Evolutionary conservation across 2,888 invertebrate species (phyloP).

Genomic region (Teinopalpus imperialis): DNA sequence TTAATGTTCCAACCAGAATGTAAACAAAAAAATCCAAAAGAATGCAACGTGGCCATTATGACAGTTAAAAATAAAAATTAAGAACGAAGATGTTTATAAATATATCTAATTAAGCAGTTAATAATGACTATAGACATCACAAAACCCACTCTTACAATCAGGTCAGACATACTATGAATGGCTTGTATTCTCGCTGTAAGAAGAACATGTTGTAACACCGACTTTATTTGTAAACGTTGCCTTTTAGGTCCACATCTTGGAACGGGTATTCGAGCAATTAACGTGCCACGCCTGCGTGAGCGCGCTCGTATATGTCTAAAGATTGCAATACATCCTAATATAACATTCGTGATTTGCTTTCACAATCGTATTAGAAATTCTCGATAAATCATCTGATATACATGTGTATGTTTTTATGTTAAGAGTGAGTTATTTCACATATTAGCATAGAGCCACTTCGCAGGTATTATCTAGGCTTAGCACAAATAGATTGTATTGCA

Average conservation of each 20-base stretch:
- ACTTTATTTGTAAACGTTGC: constrained; percentile 23
- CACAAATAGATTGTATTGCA: too few relatives aligned
- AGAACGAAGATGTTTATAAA: too few relatives aligned
- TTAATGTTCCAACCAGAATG: too few relatives aligned
- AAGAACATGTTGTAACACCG: constrained; percentile 6
- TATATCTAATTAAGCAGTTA: too few relatives aligned
- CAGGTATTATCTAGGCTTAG: too few relatives aligned
- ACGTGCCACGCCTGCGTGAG: constrained; percentile 41
- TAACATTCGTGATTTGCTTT: constrained; percentile 26
- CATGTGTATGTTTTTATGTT: too few relatives aligned
- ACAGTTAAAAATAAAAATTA: too few relatives aligned
- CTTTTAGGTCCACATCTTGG: constrained; percentile 16
- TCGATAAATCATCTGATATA: background rate
- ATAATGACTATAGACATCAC: too few relatives aligned
- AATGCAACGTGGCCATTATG: too few relatives aligned
- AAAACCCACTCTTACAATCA: background rate
- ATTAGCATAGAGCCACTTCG: too few relatives aligned
- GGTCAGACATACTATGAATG: constrained; percentile 13
- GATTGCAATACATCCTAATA: constrained; percentile 33
- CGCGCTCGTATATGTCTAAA: constrained; percentile 34
- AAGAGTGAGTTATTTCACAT: too few relatives aligned
- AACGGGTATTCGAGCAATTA: constrained; percentile 38
- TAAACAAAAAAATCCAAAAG: too few relatives aligned
- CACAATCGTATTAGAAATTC: constrained; percentile 19
- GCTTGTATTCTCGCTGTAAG: constrained; percentile 1